Evolutionary conservation across 2,113 vertebrate genomes (phyloP).

Genomic region (chimpanzee (Pan troglodytes)): NHGRI_mPanTro3-v2.1_pri NC_072410.2:54776501-54777000

Average conservation of each 20-base stretch:
- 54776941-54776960: background rate
- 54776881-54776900: background rate
- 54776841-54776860: background rate
- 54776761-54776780: background rate
- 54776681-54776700: background rate
- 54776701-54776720: background rate
- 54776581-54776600: background rate
- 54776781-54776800: background rate
- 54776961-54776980: background rate
- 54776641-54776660: background rate
- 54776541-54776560: background rate
- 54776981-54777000: background rate
- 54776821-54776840: background rate
- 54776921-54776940: background rate
- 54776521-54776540: background rate
- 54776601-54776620: background rate
- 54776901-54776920: background rate
- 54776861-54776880: background rate
- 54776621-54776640: background rate
- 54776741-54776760: background rate
- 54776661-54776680: background rate
- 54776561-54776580: background rate
- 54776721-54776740: constrained; percentile 8
- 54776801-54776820: background rate
- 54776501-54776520: background rate